Base-by-base conservation (phyloP, 2,113 vertebrate genomes). In the Sminthopsis crassicaudata region DNA sequence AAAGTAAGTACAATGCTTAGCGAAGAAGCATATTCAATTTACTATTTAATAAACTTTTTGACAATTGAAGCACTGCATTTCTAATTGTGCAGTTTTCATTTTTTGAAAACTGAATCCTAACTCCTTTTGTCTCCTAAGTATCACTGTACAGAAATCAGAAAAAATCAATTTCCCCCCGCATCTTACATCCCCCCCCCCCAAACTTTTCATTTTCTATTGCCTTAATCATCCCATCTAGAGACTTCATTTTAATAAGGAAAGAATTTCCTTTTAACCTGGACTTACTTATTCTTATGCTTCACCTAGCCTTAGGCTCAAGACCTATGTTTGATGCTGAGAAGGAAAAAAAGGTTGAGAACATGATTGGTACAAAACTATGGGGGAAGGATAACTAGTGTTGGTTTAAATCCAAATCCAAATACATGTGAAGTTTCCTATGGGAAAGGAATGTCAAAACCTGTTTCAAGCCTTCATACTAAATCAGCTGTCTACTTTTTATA, bases 341-440 rank as follows among this genome's bases (percentile, higher is more conserved):
- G 92, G 36, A 42, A 2, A 26, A 92, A 96, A 95, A 89, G 55
- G 54, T 95, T 95, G 97, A 95, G 96, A 97, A 95, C 48, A 42
- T 93, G 97, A 97, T 95, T 91, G 93, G 91, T 91, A 94, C 92
- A 57, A 90, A 95, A 57, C 76, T 54, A 91, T 67, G 93, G n/a
- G n/a, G n/a, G n/a, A 92, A 91, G 90, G 96, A 92, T 19, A 95
- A 93, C n/a, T 92, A 90, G 93, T 53, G 42, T 76, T 95, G 96
- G 92, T 60, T 96, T 53, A 5, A n/a, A 60, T 57, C 92, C 94
- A 97, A 97, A 98, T 96, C 98, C 96, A 96, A 5, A 54, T 94
- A 93, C 92, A 97, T 94, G 93, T 54, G 88, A 92, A 92, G 57
- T 97, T 98, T 98, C 98, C 97, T 97, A 97, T 96, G 98, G 97